phyloP scores from a whole-genome alignment of 2,888 invertebrate species.

The Philhelius pedissequus region DNA sequence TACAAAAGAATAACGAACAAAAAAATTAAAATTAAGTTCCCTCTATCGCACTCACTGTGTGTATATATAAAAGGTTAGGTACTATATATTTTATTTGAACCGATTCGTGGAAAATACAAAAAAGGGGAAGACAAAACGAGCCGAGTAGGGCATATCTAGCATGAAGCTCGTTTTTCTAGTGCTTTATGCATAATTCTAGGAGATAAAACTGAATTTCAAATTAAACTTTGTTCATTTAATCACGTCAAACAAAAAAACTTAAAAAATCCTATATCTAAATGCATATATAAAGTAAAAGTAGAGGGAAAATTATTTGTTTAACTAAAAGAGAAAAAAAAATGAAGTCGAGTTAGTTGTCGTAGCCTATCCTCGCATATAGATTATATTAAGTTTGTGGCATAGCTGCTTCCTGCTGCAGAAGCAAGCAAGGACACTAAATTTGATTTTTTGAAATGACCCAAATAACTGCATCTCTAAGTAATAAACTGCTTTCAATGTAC shows the following conservation, averaged over 20 bases:
- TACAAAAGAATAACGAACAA: conserved; percentile 19
- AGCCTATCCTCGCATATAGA: not conserved
- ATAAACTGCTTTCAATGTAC: too few species aligned
- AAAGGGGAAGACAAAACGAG: not conserved
- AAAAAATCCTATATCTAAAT: not conserved
- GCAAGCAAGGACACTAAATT: too few species aligned
- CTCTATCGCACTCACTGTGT: conserved; percentile 16
- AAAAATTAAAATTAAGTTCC: conserved; percentile 14
- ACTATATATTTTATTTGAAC: conserved; percentile 20
- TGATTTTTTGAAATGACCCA: too few species aligned
- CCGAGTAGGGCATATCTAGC: conserved; percentile 19
- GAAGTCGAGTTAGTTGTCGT: not conserved
- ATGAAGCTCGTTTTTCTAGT: conserved; percentile 33
- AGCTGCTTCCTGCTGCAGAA: too few species aligned
- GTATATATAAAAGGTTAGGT: not conserved
- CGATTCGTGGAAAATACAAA: conserved; percentile 3
- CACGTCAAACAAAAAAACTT: conserved; percentile 10
- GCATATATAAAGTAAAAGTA: not conserved
- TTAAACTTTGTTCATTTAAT: conserved; percentile 69
- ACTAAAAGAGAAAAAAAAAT: conserved; percentile 17
- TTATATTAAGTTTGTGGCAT: conserved; percentile 2
- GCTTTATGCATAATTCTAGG: conserved; percentile 65
- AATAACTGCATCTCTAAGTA: too few species aligned
- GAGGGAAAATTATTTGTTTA: conserved; percentile 38
- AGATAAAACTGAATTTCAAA: conserved; percentile 67